These are phyloP conservation scores for Coreius guichenoti DNA, from an alignment of 2,797 vertebrate species.

Conservation along the genomic window DNA sequence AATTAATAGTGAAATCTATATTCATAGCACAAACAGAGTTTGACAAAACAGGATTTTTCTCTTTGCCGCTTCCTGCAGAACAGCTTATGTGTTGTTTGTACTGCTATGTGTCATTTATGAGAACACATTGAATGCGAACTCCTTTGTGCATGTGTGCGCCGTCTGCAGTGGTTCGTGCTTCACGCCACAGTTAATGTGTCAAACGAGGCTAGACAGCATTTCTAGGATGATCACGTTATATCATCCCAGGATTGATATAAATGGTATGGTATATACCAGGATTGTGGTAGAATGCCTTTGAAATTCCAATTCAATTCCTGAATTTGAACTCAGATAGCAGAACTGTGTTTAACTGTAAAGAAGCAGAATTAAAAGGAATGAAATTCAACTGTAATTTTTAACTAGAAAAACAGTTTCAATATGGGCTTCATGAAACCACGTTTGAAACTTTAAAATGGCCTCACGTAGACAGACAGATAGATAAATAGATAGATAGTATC, in stretches of 20 bases:
- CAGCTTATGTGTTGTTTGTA: neutral
- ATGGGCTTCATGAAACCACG: neutral
- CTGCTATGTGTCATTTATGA: slow-evolving; percentile 6
- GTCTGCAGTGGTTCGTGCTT: neutral
- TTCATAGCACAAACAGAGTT: neutral
- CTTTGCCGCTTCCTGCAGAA: slow-evolving; percentile 3
- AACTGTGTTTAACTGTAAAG: neutral
- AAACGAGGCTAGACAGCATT: neutral
- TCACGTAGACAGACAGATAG: neutral
- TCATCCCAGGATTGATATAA: no score
- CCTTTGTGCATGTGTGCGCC: neutral
- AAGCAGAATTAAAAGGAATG: neutral
- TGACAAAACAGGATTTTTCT: neutral
- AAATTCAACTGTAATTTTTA: neutral
- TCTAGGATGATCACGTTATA: neutral
- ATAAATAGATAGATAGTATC: no score
- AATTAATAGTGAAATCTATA: neutral
- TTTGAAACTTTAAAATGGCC: neutral
- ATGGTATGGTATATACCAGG: no score
- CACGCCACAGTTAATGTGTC: slow-evolving; percentile 14
- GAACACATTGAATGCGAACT: neutral
- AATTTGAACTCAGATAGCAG: neutral
- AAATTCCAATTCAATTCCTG: neutral
- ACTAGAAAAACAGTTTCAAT: neutral
- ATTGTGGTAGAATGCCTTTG: neutral